Percentiles rank a stretch among this genome's conserved stretches.
Conservation (phyloP, 1,140 invertebrate species). For the Tetragnatha versicolor region DNA sequence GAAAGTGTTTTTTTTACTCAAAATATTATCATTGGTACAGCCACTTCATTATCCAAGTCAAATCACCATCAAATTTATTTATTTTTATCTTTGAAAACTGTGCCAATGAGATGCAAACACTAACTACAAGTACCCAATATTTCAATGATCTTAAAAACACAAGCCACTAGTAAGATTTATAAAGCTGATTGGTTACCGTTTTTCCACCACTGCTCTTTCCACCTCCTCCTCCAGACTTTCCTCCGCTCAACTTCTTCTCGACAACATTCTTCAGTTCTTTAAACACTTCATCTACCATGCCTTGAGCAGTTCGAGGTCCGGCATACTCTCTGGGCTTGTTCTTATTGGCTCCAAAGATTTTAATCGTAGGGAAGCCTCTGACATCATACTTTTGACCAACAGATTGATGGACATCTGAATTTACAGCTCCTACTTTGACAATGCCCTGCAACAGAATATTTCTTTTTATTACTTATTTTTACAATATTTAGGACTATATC, state of each 20-base stretch:
- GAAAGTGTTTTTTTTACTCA: too few relatives aligned
- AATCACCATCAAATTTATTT: too few relatives aligned
- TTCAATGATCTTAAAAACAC: neutral
- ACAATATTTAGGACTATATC: too few relatives aligned
- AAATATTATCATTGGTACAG: too few relatives aligned
- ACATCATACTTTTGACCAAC: slow-evolving; percentile 83
- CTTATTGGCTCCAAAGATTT: slow-evolving; percentile 90
- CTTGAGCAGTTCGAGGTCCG: slow-evolving; percentile 83
- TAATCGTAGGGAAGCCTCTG: slow-evolving; percentile 94
- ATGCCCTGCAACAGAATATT: slow-evolving; percentile 77
- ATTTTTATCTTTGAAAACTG: too few relatives aligned
- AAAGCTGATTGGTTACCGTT: neutral
- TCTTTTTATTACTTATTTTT: too few relatives aligned
- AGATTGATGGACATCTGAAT: slow-evolving; percentile 88
- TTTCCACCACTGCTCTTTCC: slow-evolving; percentile 38
- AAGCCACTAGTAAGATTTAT: neutral
- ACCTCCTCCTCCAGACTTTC: slow-evolving; percentile 57
- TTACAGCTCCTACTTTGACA: slow-evolving; percentile 91
- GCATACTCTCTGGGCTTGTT: slow-evolving; percentile 82
- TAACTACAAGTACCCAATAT: too few relatives aligned
- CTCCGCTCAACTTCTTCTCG: slow-evolving; percentile 71
- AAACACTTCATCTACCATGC: slow-evolving; percentile 83
- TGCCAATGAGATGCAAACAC: too few relatives aligned
- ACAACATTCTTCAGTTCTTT: slow-evolving; percentile 76
- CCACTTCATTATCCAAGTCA: too few relatives aligned